These are phyloP conservation scores for Ptychoptera albimana DNA, from an alignment of 2,888 invertebrate genomes.

Conservation along the genomic window DNA sequence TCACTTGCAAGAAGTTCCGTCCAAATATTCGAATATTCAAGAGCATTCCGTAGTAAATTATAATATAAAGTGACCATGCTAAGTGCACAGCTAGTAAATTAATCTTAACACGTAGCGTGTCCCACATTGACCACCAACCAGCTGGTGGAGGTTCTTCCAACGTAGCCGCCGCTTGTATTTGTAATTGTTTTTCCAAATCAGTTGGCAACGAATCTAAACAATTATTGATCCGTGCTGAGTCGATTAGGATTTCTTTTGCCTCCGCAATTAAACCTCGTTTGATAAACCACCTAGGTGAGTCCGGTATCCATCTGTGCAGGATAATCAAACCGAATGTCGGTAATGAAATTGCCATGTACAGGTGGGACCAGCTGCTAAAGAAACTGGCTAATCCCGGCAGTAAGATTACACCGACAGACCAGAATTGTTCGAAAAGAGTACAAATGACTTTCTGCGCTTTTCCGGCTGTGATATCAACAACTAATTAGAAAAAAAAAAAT, in stretches of 20 bases:
- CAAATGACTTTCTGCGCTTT: slow-evolving; percentile 26
- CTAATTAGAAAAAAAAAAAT: slow-evolving; percentile 15
- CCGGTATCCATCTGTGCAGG: slow-evolving; percentile 30
- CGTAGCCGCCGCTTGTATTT: slow-evolving; percentile 25
- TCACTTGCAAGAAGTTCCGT: slow-evolving; percentile 28
- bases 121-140: slow-evolving; percentile 30
- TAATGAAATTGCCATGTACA: slow-evolving; percentile 32
- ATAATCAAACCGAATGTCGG: slow-evolving; percentile 31
- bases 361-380: slow-evolving; percentile 30
- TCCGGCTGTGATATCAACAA: slow-evolving; percentile 31
- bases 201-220: slow-evolving; percentile 15
- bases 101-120: slow-evolving; percentile 23
- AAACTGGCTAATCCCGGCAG: slow-evolving; percentile 31
- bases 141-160: slow-evolving; percentile 27
- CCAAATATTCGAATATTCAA: slow-evolving; percentile 32
- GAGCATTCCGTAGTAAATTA: slow-evolving; percentile 33
- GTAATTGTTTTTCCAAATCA: slow-evolving; percentile 11
- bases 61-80: slow-evolving; percentile 29
- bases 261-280: slow-evolving; percentile 26
- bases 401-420: slow-evolving; percentile 34
- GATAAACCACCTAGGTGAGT: slow-evolving; percentile 34
- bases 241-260: slow-evolving; percentile 26
- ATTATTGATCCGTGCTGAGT: slow-evolving; percentile 28
- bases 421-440: slow-evolving; percentile 32
- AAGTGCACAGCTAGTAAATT: slow-evolving; percentile 28